Conservation (phyloP, 2,113 vertebrate genomes). For the Odobenus rosmarus region DNA sequence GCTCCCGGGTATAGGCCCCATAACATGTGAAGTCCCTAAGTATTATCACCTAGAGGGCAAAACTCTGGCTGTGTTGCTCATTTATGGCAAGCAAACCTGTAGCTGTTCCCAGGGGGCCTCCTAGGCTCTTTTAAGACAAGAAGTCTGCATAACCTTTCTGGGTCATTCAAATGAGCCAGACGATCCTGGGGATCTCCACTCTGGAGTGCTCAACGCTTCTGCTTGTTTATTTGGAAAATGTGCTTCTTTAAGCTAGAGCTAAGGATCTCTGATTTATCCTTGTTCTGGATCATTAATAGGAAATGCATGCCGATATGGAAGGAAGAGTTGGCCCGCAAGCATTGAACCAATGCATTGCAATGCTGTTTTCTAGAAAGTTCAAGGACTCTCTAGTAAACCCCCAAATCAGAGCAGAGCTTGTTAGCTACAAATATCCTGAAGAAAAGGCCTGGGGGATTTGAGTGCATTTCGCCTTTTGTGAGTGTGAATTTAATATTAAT, state of each 20-base stretch:
- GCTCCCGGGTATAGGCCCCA: background rate
- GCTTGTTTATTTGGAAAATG: constrained; percentile 64
- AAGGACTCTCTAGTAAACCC: background rate
- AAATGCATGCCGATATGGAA: background rate
- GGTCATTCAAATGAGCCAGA: constrained; percentile 66
- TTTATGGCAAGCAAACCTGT: background rate
- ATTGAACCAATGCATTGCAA: background rate
- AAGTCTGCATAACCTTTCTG: constrained; percentile 69
- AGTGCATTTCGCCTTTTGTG: constrained; percentile 47
- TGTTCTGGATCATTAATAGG: constrained; percentile 57
- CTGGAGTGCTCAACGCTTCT: background rate
- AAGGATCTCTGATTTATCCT: constrained; percentile 61
- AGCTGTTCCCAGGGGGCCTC: background rate
- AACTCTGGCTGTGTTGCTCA: background rate
- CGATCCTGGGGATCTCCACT: background rate
- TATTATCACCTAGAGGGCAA: background rate
- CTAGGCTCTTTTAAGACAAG: constrained; percentile 23
- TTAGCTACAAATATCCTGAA: constrained; percentile 45
- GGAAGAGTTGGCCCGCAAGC: constrained; percentile 15
- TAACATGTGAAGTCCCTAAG: background rate
- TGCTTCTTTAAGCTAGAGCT: constrained; percentile 39
- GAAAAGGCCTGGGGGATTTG: constrained; percentile 43
- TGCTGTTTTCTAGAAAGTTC: constrained; percentile 48
- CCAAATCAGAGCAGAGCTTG: constrained; percentile 29
- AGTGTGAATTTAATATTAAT: constrained; percentile 74